phyloP scores from a whole-genome alignment of 2,888 invertebrate species.

The Galerucella pusilla region DNA sequence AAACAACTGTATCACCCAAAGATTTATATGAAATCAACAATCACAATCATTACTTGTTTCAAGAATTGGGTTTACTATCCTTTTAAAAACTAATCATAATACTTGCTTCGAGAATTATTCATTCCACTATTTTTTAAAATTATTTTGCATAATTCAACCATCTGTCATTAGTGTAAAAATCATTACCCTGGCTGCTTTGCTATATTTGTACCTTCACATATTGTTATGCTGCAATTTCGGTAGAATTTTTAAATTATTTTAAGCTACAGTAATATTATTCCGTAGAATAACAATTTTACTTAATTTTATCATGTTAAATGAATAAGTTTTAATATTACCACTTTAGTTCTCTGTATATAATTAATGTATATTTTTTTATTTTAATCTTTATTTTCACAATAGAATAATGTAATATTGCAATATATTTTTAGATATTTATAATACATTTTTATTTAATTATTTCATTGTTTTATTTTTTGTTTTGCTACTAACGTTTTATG shows the following conservation, averaged over 20 bases:
- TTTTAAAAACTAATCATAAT: background rate
- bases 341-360: slow-evolving; percentile 3
- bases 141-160: too few species aligned
- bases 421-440: slow-evolving; percentile 42
- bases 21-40: too few species aligned
- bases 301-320: background rate
- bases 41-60: too few species aligned
- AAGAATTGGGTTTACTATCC: background rate
- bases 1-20: too few species aligned
- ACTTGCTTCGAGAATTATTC: too few species aligned
- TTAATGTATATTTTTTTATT: slow-evolving; percentile 34
- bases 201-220: background rate
- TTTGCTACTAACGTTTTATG: slow-evolving; percentile 32
- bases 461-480: slow-evolving; percentile 43
- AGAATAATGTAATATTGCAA: slow-evolving; percentile 32
- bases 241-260: slow-evolving; percentile 1
- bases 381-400: slow-evolving; percentile 35
- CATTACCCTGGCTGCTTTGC: background rate
- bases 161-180: background rate
- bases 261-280: background rate
- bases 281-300: background rate
- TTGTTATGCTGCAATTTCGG: slow-evolving; percentile 1
- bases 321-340: slow-evolving; percentile 12
- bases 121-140: background rate
- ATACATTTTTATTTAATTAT: slow-evolving; percentile 38